These are phyloP conservation scores for Acanthosepion esculentum DNA, from an alignment of 2,888 invertebrate species.

Conservation along the genomic window DNA sequence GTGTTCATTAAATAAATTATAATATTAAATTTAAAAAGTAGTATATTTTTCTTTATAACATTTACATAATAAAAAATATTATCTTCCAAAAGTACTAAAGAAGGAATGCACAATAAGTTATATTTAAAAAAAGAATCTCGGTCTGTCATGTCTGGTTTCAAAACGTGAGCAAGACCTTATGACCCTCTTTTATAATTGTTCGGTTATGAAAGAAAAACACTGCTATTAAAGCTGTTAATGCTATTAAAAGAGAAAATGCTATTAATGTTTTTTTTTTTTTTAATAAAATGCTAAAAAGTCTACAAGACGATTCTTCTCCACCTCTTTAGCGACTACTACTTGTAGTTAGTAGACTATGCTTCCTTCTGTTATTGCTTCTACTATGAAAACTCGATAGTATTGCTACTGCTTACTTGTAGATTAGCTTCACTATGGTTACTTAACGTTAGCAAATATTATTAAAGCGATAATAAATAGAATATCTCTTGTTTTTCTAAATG, in stretches of 20 bases:
- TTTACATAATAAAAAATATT: background rate
- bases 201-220: no score
- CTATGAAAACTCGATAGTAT: conserved; percentile 16
- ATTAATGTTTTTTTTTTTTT: background rate
- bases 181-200: no score
- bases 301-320: background rate
- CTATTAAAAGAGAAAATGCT: background rate
- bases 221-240: no score
- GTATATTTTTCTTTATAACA: background rate
- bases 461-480: background rate
- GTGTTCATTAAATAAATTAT: background rate
- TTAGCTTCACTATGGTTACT: conserved; percentile 33
- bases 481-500: background rate
- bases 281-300: background rate
- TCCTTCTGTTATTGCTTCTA: background rate
- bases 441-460: background rate
- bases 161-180: background rate
- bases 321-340: conserved; percentile 8
- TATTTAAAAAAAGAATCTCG: background rate
- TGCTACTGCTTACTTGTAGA: conserved; percentile 20
- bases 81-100: background rate
- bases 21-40: background rate
- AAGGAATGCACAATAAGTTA: background rate
- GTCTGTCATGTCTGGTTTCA: background rate
- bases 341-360: background rate